Percentiles rank a stretch among this genome's conserved stretches.
phyloP scores from a whole-genome alignment of 2,797 vertebrate species.

The Urocyon cinereoargenteus region DNA sequence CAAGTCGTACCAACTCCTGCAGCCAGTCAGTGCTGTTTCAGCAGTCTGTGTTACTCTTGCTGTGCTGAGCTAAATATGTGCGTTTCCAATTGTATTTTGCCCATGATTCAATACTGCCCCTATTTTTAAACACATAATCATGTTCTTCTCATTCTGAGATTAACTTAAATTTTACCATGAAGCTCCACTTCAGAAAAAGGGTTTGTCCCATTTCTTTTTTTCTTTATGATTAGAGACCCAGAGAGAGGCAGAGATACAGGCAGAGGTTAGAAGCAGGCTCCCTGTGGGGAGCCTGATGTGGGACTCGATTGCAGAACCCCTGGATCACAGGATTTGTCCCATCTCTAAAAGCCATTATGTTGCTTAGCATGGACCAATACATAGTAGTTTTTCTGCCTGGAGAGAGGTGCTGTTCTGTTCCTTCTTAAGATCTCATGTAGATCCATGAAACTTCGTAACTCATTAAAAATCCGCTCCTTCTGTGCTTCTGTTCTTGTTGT shows the following conservation, averaged over 20 bases:
- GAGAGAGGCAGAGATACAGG: too few relatives aligned
- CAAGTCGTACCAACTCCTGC: background rate
- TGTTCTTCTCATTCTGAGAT: background rate
- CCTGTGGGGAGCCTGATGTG: too few relatives aligned
- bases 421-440: background rate
- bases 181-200: background rate
- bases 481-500: background rate
- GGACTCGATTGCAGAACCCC: too few relatives aligned
- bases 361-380: background rate
- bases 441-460: background rate
- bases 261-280: too few relatives aligned
- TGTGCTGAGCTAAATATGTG: background rate
- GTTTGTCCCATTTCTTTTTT: background rate
- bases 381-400: constrained; percentile 9
- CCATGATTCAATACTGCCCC: background rate
- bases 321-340: background rate
- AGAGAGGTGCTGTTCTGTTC: background rate
- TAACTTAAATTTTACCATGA: background rate
- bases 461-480: background rate
- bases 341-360: constrained; percentile 12
- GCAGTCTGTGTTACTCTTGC: background rate
- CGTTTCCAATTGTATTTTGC: constrained; percentile 51
- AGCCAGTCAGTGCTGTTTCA: background rate
- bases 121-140: background rate
- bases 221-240: too few relatives aligned